Base-by-base conservation (phyloP, 2,888 invertebrate species). In the Villa cingulata region DNA sequence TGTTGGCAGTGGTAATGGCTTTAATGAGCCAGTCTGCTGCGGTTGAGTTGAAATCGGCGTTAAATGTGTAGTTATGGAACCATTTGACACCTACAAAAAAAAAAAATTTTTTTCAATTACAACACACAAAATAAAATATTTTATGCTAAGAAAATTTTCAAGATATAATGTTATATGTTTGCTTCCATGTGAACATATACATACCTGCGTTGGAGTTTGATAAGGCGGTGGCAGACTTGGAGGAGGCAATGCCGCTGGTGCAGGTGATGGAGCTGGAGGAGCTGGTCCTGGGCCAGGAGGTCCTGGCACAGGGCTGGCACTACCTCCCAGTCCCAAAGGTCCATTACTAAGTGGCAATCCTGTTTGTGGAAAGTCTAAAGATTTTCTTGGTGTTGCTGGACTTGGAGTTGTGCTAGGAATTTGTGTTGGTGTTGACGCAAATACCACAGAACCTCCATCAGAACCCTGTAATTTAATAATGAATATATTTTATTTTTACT, bases 381-480 rank as follows among this genome's bases (percentile, higher is more conserved):
- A 78, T 60, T 81, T 80, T 57, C 80, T 72, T 56, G 78, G 76
- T 57, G 74, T 74, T 61, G 79, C 70, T 65, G 83, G 76, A 59
- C 70, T 78, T 53, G 62, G 60, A 53, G 65, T 61, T 54, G 65
- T 60, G 52, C 61, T 59, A 55, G 62, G 59, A 55, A 65, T 59
- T 58, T 64, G 66, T 57, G 64, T 63, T 67, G 80, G 77, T 63
- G 80, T 74, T 62, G 77, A 73, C 64, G 77, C 74, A 67, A 80
- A 82, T 65, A 78, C 78, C 67, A 78, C 78, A 69, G 80, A 80
- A 70, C 80, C 81, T 71, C 81, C 80, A 73, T 83, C 83, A 70
- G 84, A 83, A 69, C 83, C 81, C 81, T 82, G 71, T 16, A 36
- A 48, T 36, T 46, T 39, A 7, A 23, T 7, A 23, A 23, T 23